Evolutionary conservation across 2,888 invertebrate genomes (phyloP).

Genomic region (Lagria hirta): DNA sequence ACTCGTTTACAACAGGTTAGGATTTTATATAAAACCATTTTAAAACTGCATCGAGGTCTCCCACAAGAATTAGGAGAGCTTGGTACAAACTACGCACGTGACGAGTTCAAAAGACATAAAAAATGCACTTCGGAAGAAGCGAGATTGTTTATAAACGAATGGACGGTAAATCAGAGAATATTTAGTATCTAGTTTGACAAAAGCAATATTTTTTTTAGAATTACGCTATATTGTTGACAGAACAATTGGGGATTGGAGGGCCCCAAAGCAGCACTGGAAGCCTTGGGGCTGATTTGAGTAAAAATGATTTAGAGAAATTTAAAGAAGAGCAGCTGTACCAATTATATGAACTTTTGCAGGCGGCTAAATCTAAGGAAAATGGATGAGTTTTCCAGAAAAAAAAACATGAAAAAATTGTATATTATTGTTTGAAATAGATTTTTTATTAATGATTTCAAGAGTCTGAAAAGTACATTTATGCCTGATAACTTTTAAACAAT

Average conservation of each 20-base stretch:
- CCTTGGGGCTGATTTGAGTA: constrained; percentile 66
- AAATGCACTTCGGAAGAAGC: constrained; percentile 70
- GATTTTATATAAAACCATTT: constrained; percentile 62
- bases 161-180: constrained; percentile 82
- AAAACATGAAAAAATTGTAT: too few species aligned
- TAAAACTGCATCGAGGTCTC: constrained; percentile 62
- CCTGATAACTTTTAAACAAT: constrained; percentile 12
- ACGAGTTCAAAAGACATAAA: constrained; percentile 83
- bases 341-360: constrained; percentile 78
- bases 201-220: constrained; percentile 57
- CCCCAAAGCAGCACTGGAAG: constrained; percentile 61
- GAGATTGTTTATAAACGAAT: constrained; percentile 79
- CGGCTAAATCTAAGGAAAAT: constrained; percentile 43
- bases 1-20: constrained; percentile 57
- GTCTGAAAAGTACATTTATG: neutral
- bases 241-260: constrained; percentile 62
- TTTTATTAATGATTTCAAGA: too few species aligned
- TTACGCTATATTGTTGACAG: constrained; percentile 72
- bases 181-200: too few species aligned
- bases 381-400: too few species aligned
- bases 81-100: constrained; percentile 63
- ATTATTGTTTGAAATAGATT: too few species aligned
- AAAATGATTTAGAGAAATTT: constrained; percentile 67
- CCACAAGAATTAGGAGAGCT: constrained; percentile 59
- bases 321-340: constrained; percentile 83